Evolutionary conservation across 2,113 vertebrate genomes (phyloP).

Genomic region (Archocentrus centrarchus): DNA sequence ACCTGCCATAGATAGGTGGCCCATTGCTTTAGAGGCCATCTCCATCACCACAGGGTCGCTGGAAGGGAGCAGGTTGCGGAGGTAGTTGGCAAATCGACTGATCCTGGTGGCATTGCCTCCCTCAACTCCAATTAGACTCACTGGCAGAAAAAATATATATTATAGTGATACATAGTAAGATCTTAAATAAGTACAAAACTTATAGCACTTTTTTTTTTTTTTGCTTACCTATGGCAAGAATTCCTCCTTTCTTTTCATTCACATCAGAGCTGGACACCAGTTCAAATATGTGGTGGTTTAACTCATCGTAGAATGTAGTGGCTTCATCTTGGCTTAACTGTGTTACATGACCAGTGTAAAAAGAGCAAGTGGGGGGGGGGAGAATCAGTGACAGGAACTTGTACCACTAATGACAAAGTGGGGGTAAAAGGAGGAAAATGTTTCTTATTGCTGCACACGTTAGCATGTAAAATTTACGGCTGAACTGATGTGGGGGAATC

Average conservation of each 20-base stretch:
- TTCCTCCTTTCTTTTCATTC: slow-evolving; percentile 98
- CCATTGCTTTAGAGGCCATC: slow-evolving; percentile 98
- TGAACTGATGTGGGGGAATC: neutral
- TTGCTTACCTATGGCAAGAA: slow-evolving; percentile 95
- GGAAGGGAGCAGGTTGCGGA: slow-evolving; percentile 96
- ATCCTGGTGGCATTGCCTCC: slow-evolving; percentile 97
- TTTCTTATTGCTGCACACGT: neutral
- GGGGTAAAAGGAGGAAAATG: accelerated
- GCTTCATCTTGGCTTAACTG: slow-evolving; percentile 98
- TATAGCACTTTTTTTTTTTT: neutral
- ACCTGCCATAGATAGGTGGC: slow-evolving; percentile 95
- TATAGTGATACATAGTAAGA: neutral
- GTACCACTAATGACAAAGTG: neutral
- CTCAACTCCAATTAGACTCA: slow-evolving; percentile 97
- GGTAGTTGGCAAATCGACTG: slow-evolving; percentile 96
- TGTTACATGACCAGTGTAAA: neutral
- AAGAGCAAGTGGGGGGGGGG: neutral
- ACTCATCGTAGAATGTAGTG: slow-evolving; percentile 96
- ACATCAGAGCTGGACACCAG: slow-evolving; percentile 98
- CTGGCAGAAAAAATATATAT: slow-evolving; percentile 70
- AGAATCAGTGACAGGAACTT: neutral
- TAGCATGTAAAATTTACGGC: neutral
- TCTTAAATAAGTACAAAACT: neutral
- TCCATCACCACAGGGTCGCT: slow-evolving; percentile 98
- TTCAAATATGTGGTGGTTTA: slow-evolving; percentile 99